These are phyloP conservation scores for Drosophila neoperkinsi DNA, from an alignment of 2,888 invertebrate species.

Conservation along the genomic window DNA sequence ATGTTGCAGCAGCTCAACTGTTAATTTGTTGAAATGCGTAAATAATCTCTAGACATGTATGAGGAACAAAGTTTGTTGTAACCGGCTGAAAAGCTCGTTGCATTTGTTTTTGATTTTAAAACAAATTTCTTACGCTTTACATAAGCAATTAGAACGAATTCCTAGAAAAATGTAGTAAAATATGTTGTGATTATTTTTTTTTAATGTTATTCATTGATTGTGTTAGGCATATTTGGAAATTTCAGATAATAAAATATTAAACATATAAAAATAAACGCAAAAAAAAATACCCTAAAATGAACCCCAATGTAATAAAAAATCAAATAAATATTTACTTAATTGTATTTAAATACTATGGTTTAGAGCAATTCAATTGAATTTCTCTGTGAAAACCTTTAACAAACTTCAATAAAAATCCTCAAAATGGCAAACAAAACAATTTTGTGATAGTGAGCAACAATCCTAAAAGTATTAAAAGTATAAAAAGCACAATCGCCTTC, in stretches of 20 bases:
- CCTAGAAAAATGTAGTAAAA: neutral
- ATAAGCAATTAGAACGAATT: neutral
- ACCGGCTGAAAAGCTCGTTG: neutral
- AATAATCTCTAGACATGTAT: neutral
- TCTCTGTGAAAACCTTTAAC: neutral
- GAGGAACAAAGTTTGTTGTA: neutral
- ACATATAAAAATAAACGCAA: neutral
- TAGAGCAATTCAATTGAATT: neutral
- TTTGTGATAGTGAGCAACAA: conserved; percentile 28
- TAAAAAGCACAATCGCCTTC: neutral
- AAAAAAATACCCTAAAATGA: neutral
- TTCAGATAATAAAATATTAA: neutral
- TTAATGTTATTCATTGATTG: neutral
- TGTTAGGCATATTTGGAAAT: neutral
- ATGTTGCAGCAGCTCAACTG: neutral
- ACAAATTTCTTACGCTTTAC: neutral
- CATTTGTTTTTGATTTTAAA: neutral
- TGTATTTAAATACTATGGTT: neutral
- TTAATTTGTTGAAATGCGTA: neutral
- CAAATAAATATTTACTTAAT: neutral
- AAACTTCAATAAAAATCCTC: neutral
- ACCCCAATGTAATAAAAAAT: neutral
- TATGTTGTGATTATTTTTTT: neutral
- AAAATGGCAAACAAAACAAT: conserved; percentile 25
- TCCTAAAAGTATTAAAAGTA: neutral